Base-by-base conservation (phyloP, 2,797 vertebrate species). In the Falco cherrug region DNA sequence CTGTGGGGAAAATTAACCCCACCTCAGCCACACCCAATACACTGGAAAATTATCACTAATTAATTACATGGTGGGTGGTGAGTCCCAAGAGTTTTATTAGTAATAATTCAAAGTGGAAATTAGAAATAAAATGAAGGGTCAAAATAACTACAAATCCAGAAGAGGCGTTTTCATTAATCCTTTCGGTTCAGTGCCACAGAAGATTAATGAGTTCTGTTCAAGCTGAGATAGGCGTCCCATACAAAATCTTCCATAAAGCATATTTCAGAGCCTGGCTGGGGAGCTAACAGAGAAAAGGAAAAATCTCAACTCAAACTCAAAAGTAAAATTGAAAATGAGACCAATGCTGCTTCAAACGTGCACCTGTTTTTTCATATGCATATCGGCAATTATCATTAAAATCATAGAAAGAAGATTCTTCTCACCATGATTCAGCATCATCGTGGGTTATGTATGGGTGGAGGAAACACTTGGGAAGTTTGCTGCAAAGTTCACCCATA, bases 171-270 rank as follows among this genome's bases (percentile, higher is more conserved):
- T 93, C 17, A 29, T 89, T 84, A 93, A 83, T 91, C 31, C 79
- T 70, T 96, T 80, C 60, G 48, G 16, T 89, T 94, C 60, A 74
- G n/a, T 77, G 29, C 39, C 87, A 39, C 28, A 74, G 56, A 85
- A 95, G 64, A 91, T 91, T 89, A 96, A 94, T 89, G 87, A 89
- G 41, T 60, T 89, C 71, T 93, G 51, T 83, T 94, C 60, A 79
- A 89, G 59, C 78, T 84, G 81, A 95, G 87, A 75, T 41, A 90
- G 89, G 33, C 16, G 70, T 73, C 56, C 51, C 50, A 26, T 73
- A 77, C 3, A 83, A 65, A 89, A 77, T 28, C 29, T 77, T 74
- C 56, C 33, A 91, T 92, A 95, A 77, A 19, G 13, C 45, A 3
- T 63, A 39, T 83, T 91, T 92, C 81, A 87, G 39, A 89, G 56